phyloP scores from a whole-genome alignment of 2,888 invertebrate species.

The Iselma pallidipennis region DNA sequence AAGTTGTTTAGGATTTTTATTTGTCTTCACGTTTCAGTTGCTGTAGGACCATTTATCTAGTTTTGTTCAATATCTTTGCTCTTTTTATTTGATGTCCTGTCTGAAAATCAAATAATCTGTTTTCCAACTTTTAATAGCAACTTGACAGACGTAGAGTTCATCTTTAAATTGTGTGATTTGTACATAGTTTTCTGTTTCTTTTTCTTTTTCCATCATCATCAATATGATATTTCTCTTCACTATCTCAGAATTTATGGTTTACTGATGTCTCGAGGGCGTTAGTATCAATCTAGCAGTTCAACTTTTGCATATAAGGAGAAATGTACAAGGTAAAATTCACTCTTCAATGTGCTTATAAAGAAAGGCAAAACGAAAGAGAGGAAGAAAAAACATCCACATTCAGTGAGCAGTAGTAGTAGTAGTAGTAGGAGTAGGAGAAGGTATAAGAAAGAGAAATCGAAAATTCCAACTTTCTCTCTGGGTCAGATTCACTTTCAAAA shows the following conservation, averaged over 20 bases:
- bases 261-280: conserved; percentile 13
- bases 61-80: too few species aligned
- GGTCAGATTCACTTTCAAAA: conserved; percentile 31
- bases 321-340: too few species aligned
- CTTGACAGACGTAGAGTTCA: not conserved
- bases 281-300: conserved; percentile 16
- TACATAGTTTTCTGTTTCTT: conserved; percentile 5
- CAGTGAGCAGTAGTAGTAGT: too few species aligned
- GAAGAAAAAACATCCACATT: not conserved
- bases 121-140: not conserved
- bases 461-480: not conserved
- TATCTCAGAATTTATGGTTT: conserved; percentile 11
- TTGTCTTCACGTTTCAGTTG: not conserved
- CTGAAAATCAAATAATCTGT: not conserved
- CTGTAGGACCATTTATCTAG: too few species aligned
- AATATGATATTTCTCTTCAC: not conserved
- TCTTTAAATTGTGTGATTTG: not conserved
- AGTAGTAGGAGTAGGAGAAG: not conserved
- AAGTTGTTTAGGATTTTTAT: too few species aligned
- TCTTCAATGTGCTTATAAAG: too few species aligned
- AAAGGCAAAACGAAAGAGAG: too few species aligned
- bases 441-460: not conserved
- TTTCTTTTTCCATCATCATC: not conserved
- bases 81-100: not conserved
- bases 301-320: not conserved